Evolutionary conservation across 2,888 invertebrate species (phyloP), one percentile per base, ranked within the genome.

Genomic region (Drosophila percnosoma): DNA sequence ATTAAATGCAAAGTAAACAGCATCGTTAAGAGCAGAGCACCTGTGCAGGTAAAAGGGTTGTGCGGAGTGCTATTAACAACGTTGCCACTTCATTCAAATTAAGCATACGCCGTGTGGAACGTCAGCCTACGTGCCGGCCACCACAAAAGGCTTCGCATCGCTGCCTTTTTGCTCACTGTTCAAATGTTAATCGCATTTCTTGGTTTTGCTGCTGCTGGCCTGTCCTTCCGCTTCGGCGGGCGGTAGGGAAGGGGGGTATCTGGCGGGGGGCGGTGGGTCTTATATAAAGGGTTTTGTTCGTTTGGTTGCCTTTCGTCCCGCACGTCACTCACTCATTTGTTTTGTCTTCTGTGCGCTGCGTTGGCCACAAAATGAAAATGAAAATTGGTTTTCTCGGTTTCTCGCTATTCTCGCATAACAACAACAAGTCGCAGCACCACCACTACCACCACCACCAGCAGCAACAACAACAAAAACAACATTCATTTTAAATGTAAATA

Each of bases 401-500:
- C 78, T 75, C 73, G 70, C 69, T 78, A 68, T 70, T 75, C 73
- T 63, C 40, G 29, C 27, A 45, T 52, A 54, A 48, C 69, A 65
- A 62, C 61, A 71, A 29, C 61, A 61, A 67, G 34, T 66, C 42
- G 34, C 68, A 69, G 21, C 64, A 73, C 42, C 72, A 75, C 52
- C 67, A 68, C 62, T 65, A 48, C 27, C 27, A 27, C 27, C 27
- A 27, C 27, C 70, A 40, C 27, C 63, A 59, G 29, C 45, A 54
- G 2, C 68, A 65, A 40, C 68, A 57, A 36, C 61, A 68, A 27
- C 66, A 78, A 74, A 68, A 76, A 62, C 71, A 77, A 79, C 81
- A 87, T 82, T 82, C 78, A 86, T 87, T 87, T 88, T 73, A 87
- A 87, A 87, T 89, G 89, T 87, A 87, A 87, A 89, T 89, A 87